Conservation (phyloP, 2,888 invertebrate species). For the Mesochorus sp. region DNA sequence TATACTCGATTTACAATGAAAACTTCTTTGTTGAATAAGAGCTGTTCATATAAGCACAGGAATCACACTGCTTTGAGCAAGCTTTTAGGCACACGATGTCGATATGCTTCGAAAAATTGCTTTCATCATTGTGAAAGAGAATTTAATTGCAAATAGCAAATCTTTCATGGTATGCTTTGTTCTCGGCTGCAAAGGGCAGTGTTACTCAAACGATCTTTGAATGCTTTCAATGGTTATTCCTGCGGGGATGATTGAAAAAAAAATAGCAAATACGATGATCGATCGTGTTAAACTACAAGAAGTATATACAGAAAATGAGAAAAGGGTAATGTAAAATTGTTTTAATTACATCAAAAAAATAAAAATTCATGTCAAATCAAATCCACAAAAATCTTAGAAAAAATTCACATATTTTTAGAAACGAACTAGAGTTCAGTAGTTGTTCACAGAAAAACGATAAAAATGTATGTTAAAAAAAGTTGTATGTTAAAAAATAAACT, state of each 20-base stretch:
- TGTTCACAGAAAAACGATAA: too few species aligned
- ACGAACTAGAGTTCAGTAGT: constrained; percentile 21
- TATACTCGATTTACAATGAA: neutral
- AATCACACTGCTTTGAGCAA: constrained; percentile 1
- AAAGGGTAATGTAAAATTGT: constrained; percentile 17
- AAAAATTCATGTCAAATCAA: constrained; percentile 35
- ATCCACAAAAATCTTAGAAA: constrained; percentile 28
- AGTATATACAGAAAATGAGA: constrained; percentile 12
- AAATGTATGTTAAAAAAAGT: too few species aligned
- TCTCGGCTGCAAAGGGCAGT: constrained; percentile 24
- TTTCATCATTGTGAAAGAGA: constrained; percentile 35
- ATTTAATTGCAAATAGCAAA: constrained; percentile 35
- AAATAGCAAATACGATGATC: constrained; percentile 25
- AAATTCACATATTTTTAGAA: constrained; percentile 26
- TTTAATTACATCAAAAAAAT: constrained; percentile 7
- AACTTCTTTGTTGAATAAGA: neutral
- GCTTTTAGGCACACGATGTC: constrained; percentile 29
- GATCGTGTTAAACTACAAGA: constrained; percentile 13
- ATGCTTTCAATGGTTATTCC: constrained; percentile 32
- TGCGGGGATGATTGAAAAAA: constrained; percentile 40
- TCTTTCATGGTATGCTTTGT: constrained; percentile 36
- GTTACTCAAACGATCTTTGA: constrained; percentile 29
- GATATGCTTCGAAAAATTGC: constrained; percentile 33
- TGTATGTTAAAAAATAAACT: too few species aligned
- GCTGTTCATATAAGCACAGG: constrained; percentile 49